phyloP scores from a whole-genome alignment of 2,888 invertebrate genomes.

The Pemphredon lugubris region DNA sequence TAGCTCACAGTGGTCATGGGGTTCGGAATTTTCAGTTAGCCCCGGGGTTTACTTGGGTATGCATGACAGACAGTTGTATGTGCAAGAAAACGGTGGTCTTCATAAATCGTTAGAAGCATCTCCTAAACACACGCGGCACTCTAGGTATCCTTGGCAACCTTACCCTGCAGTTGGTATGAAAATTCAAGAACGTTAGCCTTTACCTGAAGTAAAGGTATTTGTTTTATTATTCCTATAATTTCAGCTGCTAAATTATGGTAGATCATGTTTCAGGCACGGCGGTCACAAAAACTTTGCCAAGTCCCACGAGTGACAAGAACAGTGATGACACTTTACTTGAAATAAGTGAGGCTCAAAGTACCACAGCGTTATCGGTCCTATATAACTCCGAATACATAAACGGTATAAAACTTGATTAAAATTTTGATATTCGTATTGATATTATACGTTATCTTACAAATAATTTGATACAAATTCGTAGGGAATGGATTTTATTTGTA shows the following conservation, averaged over 20 bases:
- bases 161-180: conserved; percentile 83
- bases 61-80: conserved; percentile 88
- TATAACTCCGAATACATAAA: conserved; percentile 88
- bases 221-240: background rate
- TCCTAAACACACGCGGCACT: conserved; percentile 53
- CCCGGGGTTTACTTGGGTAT: conserved; percentile 93
- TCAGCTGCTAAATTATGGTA: conserved; percentile 1
- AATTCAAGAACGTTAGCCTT: background rate
- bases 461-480: conserved; percentile 66
- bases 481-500: conserved; percentile 91
- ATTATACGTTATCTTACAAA: background rate
- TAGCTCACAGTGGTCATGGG: conserved; percentile 82
- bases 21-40: conserved; percentile 78
- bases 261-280: conserved; percentile 51
- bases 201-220: background rate
- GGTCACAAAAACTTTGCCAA: conserved; percentile 36
- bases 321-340: conserved; percentile 37
- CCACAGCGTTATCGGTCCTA: conserved; percentile 88
- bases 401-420: conserved; percentile 80
- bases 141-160: conserved; percentile 88
- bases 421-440: background rate
- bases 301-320: conserved; percentile 20
- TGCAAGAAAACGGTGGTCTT: conserved; percentile 73
- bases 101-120: conserved; percentile 63
- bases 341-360: conserved; percentile 78